Evolutionary conservation across 2,888 invertebrate species (phyloP).

Genomic region (Drosophila austrosaltans): DNA sequence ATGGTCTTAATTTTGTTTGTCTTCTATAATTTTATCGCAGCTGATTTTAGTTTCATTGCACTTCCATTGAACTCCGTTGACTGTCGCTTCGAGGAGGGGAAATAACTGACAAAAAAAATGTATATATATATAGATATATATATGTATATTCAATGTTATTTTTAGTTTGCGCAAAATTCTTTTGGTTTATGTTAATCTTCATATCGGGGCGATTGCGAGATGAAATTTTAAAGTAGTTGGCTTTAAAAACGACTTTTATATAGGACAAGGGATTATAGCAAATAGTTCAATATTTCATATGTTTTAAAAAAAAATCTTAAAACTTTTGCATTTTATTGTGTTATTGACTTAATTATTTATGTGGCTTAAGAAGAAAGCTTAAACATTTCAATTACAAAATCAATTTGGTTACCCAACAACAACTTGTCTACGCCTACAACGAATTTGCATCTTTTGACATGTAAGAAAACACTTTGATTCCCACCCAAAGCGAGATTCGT

Average conservation of each 20-base stretch:
- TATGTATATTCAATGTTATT: slow-evolving; percentile 47
- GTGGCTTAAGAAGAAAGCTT: too few relatives aligned
- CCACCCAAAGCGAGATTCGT: slow-evolving; percentile 1
- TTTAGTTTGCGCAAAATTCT: slow-evolving; percentile 58
- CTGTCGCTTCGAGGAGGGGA: slow-evolving; percentile 28
- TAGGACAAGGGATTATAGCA: background rate
- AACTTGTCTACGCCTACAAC: background rate
- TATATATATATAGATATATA: too few relatives aligned
- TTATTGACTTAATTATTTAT: too few relatives aligned
- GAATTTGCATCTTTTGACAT: background rate
- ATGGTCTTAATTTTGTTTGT: slow-evolving; percentile 30
- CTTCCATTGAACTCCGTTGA: slow-evolving; percentile 50
- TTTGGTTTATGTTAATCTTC: background rate
- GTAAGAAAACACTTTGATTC: slow-evolving; percentile 3
- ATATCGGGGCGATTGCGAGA: background rate
- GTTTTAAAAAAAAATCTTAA: too few relatives aligned
- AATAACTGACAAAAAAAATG: slow-evolving; percentile 30
- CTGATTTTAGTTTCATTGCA: slow-evolving; percentile 53
- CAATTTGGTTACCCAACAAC: background rate
- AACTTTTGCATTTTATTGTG: too few relatives aligned
- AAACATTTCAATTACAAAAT: background rate
- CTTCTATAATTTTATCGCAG: slow-evolving; percentile 43
- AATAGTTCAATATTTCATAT: background rate
- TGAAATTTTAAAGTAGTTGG: too few relatives aligned
- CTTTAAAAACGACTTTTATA: background rate